Percentiles rank a stretch among this genome's conserved stretches.
Conservation (phyloP, 2,888 invertebrate species). For the Trachelus tabidus region DNA sequence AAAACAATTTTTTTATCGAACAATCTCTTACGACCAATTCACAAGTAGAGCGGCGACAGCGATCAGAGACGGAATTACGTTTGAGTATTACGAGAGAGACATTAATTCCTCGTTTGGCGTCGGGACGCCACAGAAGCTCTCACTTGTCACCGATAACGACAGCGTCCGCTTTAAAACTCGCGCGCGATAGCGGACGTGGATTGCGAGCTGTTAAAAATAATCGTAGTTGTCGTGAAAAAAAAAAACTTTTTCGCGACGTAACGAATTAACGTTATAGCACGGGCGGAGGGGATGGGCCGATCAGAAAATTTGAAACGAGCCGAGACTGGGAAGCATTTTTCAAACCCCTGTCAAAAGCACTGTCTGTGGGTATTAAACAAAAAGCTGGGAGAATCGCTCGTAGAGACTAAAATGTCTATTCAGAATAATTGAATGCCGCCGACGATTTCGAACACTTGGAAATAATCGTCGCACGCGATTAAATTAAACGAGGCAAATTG, state of each 20-base stretch:
- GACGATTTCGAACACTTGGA: not conserved
- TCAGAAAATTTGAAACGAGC: not conserved
- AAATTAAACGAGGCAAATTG: not conserved
- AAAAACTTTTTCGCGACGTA: slow-evolving; percentile 11
- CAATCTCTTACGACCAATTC: not conserved
- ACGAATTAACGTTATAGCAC: slow-evolving; percentile 36
- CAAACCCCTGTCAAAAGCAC: slow-evolving; percentile 45
- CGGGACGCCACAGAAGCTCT: not conserved
- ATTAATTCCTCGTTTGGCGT: not conserved
- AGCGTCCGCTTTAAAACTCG: not conserved
- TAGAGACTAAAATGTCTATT: not conserved
- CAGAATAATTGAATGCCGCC: not conserved
- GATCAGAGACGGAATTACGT: not conserved
- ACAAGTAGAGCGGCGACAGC: not conserved
- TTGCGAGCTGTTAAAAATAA: not conserved
- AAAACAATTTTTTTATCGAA: not conserved
- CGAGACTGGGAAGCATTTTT: slow-evolving; percentile 40
- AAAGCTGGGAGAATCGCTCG: not conserved
- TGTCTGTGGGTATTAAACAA: slow-evolving; percentile 13
- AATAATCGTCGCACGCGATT: not conserved
- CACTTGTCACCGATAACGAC: not conserved
- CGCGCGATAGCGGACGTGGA: not conserved
- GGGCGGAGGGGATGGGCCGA: slow-evolving; percentile 1
- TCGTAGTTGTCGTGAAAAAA: not conserved
- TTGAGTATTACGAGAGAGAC: not conserved